Conservation (phyloP, 2,113 vertebrate genomes). For the Zootoca vivipara region DNA sequence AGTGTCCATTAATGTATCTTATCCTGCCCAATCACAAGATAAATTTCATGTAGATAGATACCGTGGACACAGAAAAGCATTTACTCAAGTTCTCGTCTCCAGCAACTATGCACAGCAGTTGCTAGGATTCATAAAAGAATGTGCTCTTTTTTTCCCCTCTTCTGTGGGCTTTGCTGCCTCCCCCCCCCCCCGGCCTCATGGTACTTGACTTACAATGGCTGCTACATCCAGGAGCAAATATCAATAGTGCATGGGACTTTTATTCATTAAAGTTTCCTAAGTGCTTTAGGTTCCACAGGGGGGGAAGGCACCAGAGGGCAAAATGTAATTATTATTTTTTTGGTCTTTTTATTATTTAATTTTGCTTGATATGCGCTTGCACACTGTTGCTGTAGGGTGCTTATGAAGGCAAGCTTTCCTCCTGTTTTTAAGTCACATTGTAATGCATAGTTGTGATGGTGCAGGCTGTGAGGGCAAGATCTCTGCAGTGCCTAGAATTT, state of each 20-base stretch:
- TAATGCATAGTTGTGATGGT: neutral
- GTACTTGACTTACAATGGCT: neutral
- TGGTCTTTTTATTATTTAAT: neutral
- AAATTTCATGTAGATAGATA: slow-evolving; percentile 32
- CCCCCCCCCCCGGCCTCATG: too few species aligned
- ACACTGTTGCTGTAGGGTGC: neutral
- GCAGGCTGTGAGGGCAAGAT: too few species aligned
- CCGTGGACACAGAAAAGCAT: slow-evolving; percentile 14
- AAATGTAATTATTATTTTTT: neutral
- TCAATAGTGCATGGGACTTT: rapidly evolving
- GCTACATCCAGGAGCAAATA: neutral
- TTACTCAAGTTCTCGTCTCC: neutral
- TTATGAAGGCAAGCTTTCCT: neutral
- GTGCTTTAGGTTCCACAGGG: neutral
- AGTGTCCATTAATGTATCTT: slow-evolving; percentile 30
- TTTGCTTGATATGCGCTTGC: neutral
- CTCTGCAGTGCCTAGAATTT: neutral
- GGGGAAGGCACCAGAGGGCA: neutral
- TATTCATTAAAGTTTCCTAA: neutral
- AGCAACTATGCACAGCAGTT: neutral
- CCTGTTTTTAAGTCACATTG: rapidly evolving
- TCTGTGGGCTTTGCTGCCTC: neutral
- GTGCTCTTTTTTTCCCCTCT: too few species aligned
- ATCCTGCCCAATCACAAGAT: slow-evolving; percentile 41
- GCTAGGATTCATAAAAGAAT: neutral